Percentiles rank a stretch among this genome's conserved stretches.
Conservation (phyloP, 2,797 vertebrate genomes). For the Sebastes taczanowskii region DNA sequence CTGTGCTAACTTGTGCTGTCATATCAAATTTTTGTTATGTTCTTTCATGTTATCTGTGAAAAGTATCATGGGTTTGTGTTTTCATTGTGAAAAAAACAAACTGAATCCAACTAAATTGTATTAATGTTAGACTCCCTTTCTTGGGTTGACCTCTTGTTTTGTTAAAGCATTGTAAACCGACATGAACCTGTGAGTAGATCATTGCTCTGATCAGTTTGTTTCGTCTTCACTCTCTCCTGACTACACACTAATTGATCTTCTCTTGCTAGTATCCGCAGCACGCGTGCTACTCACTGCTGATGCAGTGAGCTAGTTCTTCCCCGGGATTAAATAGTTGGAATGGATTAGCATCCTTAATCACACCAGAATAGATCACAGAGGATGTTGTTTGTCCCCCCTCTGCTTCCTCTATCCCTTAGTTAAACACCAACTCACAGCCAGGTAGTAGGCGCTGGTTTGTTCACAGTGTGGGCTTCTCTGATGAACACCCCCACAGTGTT, state of each 20-base stretch:
- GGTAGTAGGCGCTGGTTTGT: conserved; percentile 59
- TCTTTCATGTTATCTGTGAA: neutral
- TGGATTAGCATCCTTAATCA: conserved; percentile 74
- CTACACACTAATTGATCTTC: conserved; percentile 47
- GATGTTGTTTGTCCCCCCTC: conserved; percentile 64
- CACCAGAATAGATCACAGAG: conserved; percentile 67
- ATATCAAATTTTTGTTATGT: rapidly evolving
- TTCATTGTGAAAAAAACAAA: neutral
- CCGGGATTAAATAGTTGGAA: conserved; percentile 59
- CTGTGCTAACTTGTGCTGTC: neutral
- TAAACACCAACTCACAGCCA: conserved; percentile 59
- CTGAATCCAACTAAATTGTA: neutral
- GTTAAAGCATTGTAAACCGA: neutral
- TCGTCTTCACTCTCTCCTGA: conserved; percentile 7
- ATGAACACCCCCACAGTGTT: conserved; percentile 70
- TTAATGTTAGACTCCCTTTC: neutral
- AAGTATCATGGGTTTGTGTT: neutral
- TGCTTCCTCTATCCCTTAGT: conserved; percentile 58
- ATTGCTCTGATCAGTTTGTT: conserved; percentile 19
- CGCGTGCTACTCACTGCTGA: neutral
- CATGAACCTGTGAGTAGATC: conserved; percentile 7
- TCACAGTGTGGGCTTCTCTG: conserved; percentile 66
- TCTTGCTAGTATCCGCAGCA: conserved; percentile 8
- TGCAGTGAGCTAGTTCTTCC: conserved; percentile 40
- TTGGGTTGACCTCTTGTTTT: neutral